Base-by-base conservation (phyloP, 1,140 invertebrate genomes). In the Drosophila mayri region DNA sequence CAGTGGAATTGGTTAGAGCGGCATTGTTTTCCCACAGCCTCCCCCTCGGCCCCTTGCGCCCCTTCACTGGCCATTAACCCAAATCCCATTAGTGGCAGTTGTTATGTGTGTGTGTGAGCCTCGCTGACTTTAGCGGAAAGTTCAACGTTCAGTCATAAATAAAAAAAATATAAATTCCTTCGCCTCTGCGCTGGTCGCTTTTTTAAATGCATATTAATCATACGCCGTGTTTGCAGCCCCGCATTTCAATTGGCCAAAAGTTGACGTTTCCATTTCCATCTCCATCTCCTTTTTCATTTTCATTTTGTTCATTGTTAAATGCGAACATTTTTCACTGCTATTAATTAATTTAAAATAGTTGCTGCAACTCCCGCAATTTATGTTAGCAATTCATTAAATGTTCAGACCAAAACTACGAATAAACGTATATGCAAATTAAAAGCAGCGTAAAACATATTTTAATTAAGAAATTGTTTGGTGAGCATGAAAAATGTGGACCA, bases 81-180 rank as follows among this genome's bases (percentile, higher is more conserved):
- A 87, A 90, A 87, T 87, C 85, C 84, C 84, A 50, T 49, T 77
- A 87, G 84, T 87, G 85, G 67, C 81, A 71, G 80, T 90, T 87
- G 83, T 72, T 81, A 30, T 73, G 68, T 62, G 64, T 43, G 43
- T 65, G 76, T 44, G 52, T 65, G 76, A 40, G 52, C 38, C 59
- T 38, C 62, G 66, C 71, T 86, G 83, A 79, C 83, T 86, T 76
- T 57, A 79, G 84, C 83, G 84, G 76, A 86, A 83, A 90, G 84
- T 87, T 87, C 81, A 90, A 90, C 84, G 84, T 78, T 78, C 77
- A 86, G 68, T 81, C 79, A 68, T 79, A 88, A 83, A 88, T 81
- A 86, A 83, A 79, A 76, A 47, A 76, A 47, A 65, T 44, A 55
- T 40, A 82, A 74, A 82, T 71, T 76, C 63, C 44, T 77, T 37